Base-by-base conservation (phyloP, 2,113 vertebrate species). In the Apaloderma vittatum region DNA sequence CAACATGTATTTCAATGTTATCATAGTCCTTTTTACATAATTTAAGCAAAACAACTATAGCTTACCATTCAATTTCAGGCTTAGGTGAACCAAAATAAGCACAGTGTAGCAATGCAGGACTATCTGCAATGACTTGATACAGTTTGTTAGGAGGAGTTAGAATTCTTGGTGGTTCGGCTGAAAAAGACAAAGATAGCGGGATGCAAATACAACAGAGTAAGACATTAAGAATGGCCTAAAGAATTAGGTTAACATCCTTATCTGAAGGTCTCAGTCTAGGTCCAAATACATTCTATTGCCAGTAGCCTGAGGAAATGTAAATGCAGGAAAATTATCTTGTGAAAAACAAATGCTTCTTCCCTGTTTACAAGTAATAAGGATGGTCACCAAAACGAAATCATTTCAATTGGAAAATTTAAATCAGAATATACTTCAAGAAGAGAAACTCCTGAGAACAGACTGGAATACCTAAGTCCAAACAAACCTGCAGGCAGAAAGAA, bases 121-220 rank as follows among this genome's bases (percentile, higher is more conserved):
- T 98, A 77, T 99, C 98, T 86, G 96, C 97, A 12, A 99, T 99
- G 86, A 99, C 98, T 97, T 99, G 99, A 97, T 99, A 99, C 32
- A 99, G 95, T 86, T 98, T 98, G 97, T 99, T 98, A 88, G 97
- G 51, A 23, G 96, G 78, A 32, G 99, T 99, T 72, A 99, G 98
- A 95, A 99, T 99, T 98, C 99, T 98, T 62, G 99, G 99, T 7
- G 98, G 98, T 91, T 99, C 99, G 48, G 99, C 99, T 99, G 96
- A 80, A 98, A 40, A 98, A 80, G 58, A 98, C 30, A 95, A 91
- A 94, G 18, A 68, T 12, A 89, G 12, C 26, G 52, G 24, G 22
- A 52, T 89, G 48, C 27, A 58, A 88, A 70, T 27, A 63, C 45
- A 88, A 84, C 87, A 93, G 13, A 77, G 13, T 45, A 87, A 67